Evolutionary conservation across 2,113 vertebrate species (phyloP), one percentile per base, ranked within the genome.

Genomic region (Onychostruthus taczanowskii): DNA sequence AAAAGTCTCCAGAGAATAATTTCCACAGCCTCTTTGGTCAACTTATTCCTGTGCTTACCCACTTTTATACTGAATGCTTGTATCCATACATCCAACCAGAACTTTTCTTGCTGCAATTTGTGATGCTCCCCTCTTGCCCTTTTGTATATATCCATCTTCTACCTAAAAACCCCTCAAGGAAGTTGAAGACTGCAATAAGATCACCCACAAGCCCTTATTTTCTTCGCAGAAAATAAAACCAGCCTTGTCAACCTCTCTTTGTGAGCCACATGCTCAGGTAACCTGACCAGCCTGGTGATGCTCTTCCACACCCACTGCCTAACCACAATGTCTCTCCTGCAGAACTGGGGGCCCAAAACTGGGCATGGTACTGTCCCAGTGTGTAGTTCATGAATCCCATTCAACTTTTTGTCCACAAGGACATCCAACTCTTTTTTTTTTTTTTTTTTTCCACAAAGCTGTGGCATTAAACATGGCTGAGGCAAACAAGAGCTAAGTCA

Each of bases 341-440:
- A 55, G 20, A 19, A 53, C 13, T 23, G n/a, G 21, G 6, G 7
- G 7, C n/a, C 24, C 47, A 58, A 56, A 92, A 47, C 13, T 16
- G 28, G 23, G 28, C 44, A 49, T 4, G 1, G 6, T 9, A 44
- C 33, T 46, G 35, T 15, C 37, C 50, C 30, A 37, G 6, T 2
- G 1, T 23, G 22, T 6, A 56, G 21, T 9, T 67, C 64, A 41
- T 4, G 1, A 47, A 67, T 33, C 18, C 9, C 2, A 1, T 31
- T 59, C 30, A 47, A 52, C 16, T 17, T 39, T 21, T 23, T 46
- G 26, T 26, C 14, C n/a, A 44, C 6, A 2, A 62, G 33, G 50
- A 26, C 21, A 44, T 2, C 1, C 8, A 47, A 4, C 22, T 27
- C 26, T 56, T 56, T 19, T 28, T 11, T 39, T 41, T 12, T 13